Conservation (phyloP, 1,140 invertebrate species). For the Calephelis virginiensis region DNA sequence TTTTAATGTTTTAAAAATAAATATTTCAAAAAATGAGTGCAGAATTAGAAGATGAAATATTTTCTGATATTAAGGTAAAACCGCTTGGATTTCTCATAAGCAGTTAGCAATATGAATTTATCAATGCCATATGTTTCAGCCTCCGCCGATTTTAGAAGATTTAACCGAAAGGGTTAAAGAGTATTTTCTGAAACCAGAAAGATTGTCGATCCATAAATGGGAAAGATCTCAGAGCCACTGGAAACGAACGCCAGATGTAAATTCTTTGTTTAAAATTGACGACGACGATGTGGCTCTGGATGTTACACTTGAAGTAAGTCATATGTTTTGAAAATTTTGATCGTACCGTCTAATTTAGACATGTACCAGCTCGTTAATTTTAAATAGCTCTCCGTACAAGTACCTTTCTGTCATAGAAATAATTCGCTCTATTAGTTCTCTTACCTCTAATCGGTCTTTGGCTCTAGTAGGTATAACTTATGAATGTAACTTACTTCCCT, state of each 20-base stretch:
- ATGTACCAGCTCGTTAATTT: too few species aligned
- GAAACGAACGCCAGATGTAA: conserved; percentile 57
- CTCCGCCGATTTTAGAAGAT: conserved; percentile 68
- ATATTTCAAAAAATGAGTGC: conserved; percentile 25
- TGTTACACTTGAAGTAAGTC: conserved; percentile 59
- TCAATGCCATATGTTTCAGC: conserved; percentile 42
- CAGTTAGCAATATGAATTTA: not conserved
- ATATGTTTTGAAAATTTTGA: not conserved
- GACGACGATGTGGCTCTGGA: conserved; percentile 55
- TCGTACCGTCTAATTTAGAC: too few species aligned
- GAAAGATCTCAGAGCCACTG: conserved; percentile 66
- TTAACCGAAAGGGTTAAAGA: conserved; percentile 62
- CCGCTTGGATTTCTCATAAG: not conserved
- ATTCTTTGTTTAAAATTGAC: conserved; percentile 58
- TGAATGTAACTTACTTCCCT: too few species aligned
- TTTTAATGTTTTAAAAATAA: not conserved
- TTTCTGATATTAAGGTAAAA: conserved; percentile 30
- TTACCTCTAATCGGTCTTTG: too few species aligned
- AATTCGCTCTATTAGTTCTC: too few species aligned
- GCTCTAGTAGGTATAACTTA: too few species aligned
- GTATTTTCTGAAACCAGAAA: conserved; percentile 64
- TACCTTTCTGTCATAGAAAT: too few species aligned
- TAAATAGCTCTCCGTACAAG: too few species aligned
- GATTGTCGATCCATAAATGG: conserved; percentile 67
- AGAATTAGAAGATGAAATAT: conserved; percentile 26